phyloP scores from a whole-genome alignment of 2,888 invertebrate species.

The Phragmatobia fuliginosa region DNA sequence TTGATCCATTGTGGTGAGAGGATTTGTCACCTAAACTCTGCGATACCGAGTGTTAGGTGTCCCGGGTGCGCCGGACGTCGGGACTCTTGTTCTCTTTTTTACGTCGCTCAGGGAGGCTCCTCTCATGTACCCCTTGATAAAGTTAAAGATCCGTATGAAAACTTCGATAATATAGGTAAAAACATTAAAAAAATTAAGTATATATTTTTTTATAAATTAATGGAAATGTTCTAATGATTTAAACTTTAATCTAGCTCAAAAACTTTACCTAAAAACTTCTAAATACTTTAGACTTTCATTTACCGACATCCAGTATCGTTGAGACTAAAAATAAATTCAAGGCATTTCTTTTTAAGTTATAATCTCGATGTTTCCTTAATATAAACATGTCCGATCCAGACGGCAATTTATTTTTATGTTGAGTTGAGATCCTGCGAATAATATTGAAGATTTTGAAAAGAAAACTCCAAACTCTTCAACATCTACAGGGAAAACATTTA shows the following conservation, averaged over 20 bases:
- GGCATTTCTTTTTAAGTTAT: background rate
- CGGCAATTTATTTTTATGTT: background rate
- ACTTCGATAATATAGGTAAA: too few relatives aligned
- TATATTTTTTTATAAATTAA: background rate
- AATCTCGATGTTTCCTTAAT: background rate
- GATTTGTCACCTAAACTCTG: too few relatives aligned
- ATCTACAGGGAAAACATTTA: background rate
- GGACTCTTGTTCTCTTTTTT: too few relatives aligned
- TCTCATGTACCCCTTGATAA: too few relatives aligned
- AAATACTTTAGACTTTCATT: constrained; percentile 6
- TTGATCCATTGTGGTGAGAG: too few relatives aligned
- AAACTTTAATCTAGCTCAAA: background rate
- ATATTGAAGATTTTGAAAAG: background rate
- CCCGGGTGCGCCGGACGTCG: too few relatives aligned
- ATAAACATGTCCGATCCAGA: background rate
- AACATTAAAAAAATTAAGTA: too few relatives aligned
- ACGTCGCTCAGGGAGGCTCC: too few relatives aligned
- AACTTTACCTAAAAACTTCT: background rate
- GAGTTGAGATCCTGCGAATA: background rate
- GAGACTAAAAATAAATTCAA: background rate
- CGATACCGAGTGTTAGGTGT: too few relatives aligned
- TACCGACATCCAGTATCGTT: background rate
- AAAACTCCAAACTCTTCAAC: background rate
- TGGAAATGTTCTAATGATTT: background rate
- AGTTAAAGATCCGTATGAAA: too few relatives aligned